phyloP scores from a whole-genome alignment of 2,113 vertebrate species.

The Hippolais icterina region DNA sequence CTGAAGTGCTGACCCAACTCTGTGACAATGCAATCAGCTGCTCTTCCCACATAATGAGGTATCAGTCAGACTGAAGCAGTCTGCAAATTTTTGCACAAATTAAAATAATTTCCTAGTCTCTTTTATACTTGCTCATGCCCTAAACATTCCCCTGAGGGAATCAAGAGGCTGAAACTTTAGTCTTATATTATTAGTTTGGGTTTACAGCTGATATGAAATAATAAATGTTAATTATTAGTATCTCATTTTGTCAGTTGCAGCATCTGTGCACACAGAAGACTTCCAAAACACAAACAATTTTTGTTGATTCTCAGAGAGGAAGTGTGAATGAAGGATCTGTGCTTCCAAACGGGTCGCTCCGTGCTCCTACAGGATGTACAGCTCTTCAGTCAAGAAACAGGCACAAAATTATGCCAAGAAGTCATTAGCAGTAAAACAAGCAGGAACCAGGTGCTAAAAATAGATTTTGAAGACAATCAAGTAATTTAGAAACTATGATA shows the following conservation, averaged over 20 bases:
- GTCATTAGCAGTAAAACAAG: constrained; percentile 15
- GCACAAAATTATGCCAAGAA: constrained; percentile 14
- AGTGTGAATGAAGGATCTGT: background rate
- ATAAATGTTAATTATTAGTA: background rate
- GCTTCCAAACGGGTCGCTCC: fast-evolving
- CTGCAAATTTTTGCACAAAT: background rate
- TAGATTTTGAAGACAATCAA: constrained; percentile 29
- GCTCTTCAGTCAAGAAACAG: background rate
- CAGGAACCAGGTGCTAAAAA: background rate
- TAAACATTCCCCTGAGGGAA: background rate
- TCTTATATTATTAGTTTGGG: background rate
- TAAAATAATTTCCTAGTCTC: background rate
- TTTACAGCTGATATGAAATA: background rate
- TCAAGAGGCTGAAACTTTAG: background rate
- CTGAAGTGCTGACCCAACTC: background rate
- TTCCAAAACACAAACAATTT: background rate
- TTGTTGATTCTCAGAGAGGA: background rate
- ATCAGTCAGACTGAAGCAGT: background rate
- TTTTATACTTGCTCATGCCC: background rate
- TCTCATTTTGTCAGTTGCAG: background rate
- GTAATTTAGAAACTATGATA: background rate
- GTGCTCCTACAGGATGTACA: background rate
- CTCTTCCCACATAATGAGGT: background rate
- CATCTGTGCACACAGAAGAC: background rate
- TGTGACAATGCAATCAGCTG: background rate